These are phyloP conservation scores for Sarcophaga subvicina DNA, from an alignment of 2,888 invertebrate species.

Conservation along the genomic window DNA sequence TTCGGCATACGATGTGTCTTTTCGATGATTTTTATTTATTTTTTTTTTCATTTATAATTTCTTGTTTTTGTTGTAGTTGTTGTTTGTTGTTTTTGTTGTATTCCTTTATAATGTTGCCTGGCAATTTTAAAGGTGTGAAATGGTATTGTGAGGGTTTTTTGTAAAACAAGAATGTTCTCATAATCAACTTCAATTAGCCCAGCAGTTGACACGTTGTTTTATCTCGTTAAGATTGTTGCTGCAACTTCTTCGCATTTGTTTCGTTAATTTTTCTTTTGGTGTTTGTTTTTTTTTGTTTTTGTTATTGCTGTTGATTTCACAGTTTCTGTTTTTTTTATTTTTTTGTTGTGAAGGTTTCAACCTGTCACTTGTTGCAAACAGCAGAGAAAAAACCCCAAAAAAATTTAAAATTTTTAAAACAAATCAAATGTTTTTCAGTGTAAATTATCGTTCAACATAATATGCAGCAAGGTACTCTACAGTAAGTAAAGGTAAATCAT, in stretches of 20 bases:
- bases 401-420: background rate
- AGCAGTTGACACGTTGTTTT: slow-evolving; percentile 69
- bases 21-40: slow-evolving; percentile 13
- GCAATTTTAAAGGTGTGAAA: slow-evolving; percentile 57
- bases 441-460: background rate
- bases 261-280: slow-evolving; percentile 20
- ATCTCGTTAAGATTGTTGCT: slow-evolving; percentile 67
- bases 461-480: background rate
- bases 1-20: background rate
- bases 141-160: slow-evolving; percentile 54
- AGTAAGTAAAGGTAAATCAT: background rate
- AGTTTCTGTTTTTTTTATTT: background rate
- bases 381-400: background rate
- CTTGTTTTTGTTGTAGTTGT: too few relatives aligned
- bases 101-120: background rate
- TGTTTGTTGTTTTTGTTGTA: too few relatives aligned
- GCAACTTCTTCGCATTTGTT: slow-evolving; percentile 55
- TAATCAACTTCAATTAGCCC: slow-evolving; percentile 70
- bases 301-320: background rate
- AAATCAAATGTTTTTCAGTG: background rate
- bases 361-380: slow-evolving; percentile 51
- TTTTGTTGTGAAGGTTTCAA: slow-evolving; percentile 21
- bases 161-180: slow-evolving; percentile 66
- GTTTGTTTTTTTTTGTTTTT: background rate
- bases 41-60: background rate